phyloP scores from a whole-genome alignment of 1,140 invertebrate genomes.

The Bombus impatiens region DNA sequence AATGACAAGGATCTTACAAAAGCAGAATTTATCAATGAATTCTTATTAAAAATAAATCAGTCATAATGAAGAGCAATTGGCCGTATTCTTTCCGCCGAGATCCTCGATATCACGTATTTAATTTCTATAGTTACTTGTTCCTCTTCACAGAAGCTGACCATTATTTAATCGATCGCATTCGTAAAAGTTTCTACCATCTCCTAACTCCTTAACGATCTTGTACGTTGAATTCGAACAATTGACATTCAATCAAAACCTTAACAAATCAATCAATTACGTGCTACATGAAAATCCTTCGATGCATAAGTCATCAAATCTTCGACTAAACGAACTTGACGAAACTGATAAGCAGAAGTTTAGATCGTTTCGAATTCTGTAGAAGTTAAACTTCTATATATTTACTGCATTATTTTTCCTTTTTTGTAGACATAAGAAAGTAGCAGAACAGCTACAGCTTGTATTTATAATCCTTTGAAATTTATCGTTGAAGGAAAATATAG shows the following conservation, averaged over 20 bases:
- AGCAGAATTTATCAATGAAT: too few species aligned
- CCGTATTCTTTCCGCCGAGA: too few species aligned
- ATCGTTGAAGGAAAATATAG: neutral
- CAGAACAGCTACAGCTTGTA: neutral
- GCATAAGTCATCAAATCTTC: neutral
- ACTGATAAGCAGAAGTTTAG: neutral
- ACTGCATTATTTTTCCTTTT: neutral
- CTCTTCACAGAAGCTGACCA: constrained; percentile 49
- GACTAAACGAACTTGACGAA: neutral
- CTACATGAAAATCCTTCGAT: neutral
- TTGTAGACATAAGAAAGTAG: neutral
- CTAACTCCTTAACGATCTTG: constrained; percentile 10
- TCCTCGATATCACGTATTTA: neutral
- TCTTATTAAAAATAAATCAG: neutral
- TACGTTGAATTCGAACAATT: constrained; percentile 16
- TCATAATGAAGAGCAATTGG: constrained; percentile 12
- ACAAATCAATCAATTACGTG: constrained; percentile 17
- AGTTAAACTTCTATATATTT: neutral
- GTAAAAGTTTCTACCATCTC: constrained; percentile 20
- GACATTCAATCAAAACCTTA: neutral
- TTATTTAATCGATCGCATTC: constrained; percentile 57
- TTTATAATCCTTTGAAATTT: neutral
- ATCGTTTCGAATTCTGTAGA: neutral
- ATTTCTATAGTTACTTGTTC: constrained; percentile 1
- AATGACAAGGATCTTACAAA: neutral